Percentiles rank a stretch among this genome's conserved stretches.
phyloP scores from a whole-genome alignment of 2,888 invertebrate species.

The Linyphia triangularis region DNA sequence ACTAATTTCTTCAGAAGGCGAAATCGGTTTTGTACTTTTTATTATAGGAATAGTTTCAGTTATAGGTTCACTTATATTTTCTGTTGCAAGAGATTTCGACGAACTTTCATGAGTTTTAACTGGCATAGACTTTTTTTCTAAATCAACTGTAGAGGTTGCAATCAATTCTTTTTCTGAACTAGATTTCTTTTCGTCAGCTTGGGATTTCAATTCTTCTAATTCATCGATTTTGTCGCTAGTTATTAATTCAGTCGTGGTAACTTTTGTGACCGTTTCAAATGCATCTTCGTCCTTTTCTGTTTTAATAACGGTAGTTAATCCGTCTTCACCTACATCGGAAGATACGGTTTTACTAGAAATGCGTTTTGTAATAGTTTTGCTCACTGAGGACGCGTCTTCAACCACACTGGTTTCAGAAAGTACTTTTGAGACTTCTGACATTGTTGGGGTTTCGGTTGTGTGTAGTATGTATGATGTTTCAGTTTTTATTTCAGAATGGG shows the following conservation, averaged over 20 bases:
- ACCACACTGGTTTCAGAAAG: background rate
- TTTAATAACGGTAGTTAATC: background rate
- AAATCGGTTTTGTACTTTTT: background rate
- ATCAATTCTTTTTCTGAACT: background rate
- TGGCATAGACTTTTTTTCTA: background rate
- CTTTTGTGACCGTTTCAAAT: background rate
- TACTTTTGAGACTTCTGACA: background rate
- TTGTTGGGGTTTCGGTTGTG: background rate
- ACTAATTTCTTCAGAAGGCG: too few relatives aligned
- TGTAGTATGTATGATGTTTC: background rate
- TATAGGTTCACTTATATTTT: background rate
- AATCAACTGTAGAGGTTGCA: background rate
- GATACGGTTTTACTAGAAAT: background rate
- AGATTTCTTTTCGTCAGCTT: background rate
- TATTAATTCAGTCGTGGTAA: constrained; percentile 31
- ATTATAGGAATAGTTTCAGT: background rate
- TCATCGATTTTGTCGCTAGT: background rate
- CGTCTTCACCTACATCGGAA: background rate
- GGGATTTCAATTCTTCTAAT: background rate
- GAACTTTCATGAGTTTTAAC: background rate
- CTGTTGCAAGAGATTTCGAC: background rate
- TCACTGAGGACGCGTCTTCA: constrained; percentile 14
- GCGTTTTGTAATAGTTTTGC: background rate
- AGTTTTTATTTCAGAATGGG: background rate
- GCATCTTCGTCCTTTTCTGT: constrained; percentile 14